Percentiles rank a stretch among this genome's conserved stretches.
These are phyloP conservation scores for Iphiclides podalirius DNA, from an alignment of 2,888 invertebrate species.

Conservation along the genomic window DNA sequence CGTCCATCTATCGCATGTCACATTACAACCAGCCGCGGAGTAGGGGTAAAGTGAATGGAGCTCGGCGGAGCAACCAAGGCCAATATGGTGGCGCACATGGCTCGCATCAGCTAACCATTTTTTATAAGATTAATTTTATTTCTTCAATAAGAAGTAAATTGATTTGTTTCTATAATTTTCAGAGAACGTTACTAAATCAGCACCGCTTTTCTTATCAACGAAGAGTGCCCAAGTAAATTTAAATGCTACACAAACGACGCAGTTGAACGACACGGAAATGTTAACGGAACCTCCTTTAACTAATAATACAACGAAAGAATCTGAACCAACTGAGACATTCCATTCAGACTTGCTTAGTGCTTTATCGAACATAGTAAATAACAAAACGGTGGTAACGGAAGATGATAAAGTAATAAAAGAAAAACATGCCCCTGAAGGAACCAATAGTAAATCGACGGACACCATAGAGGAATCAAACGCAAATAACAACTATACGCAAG, in stretches of 20 bases:
- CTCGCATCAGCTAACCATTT: too few relatives aligned
- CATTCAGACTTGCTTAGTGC: background rate
- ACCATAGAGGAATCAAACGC: conserved; percentile 28
- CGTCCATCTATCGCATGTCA: too few relatives aligned
- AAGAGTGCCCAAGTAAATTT: conserved; percentile 26
- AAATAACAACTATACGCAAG: conserved; percentile 38
- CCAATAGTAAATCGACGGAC: conserved; percentile 31
- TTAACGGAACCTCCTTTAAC: background rate
- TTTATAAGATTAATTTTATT: too few relatives aligned
- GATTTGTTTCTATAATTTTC: conserved; percentile 34
- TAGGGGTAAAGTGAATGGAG: too few relatives aligned
- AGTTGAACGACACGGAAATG: conserved; percentile 23
- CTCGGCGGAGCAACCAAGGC: too few relatives aligned
- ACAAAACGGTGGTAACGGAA: background rate
- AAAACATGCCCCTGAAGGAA: conserved; percentile 24
- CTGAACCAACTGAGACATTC: background rate
- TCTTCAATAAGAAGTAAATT: too few relatives aligned
- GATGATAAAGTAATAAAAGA: background rate
- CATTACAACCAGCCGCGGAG: too few relatives aligned
- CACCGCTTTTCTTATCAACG: conserved; percentile 31
- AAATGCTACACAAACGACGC: conserved; percentile 25
- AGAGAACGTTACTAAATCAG: conserved; percentile 44
- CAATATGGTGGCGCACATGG: too few relatives aligned
- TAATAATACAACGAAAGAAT: background rate
- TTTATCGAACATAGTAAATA: background rate